Conservation (phyloP, 2,113 vertebrate species). For the Gorilla gorilla region DNA sequence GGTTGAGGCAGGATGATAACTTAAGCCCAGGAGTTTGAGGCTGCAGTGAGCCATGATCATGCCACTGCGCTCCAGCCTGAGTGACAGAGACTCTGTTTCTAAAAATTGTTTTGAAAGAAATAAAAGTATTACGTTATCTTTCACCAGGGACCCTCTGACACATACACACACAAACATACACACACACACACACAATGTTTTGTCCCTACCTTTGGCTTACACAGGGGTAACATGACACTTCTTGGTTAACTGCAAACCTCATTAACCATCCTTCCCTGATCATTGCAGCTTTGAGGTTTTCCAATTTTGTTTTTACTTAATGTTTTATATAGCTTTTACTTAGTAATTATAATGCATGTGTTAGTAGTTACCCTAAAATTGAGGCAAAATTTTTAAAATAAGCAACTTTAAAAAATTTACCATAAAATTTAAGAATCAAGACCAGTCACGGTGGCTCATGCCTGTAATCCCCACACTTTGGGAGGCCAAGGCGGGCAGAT, state of each 20-base stretch:
- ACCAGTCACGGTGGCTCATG: too few species aligned
- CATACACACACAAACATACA: background rate
- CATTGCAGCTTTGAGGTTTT: background rate
- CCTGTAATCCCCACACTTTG: too few species aligned
- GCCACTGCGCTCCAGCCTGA: too few species aligned
- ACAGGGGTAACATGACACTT: background rate
- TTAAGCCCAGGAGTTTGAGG: too few species aligned
- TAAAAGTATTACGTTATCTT: background rate
- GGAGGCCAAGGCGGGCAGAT: too few species aligned
- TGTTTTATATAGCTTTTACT: background rate
- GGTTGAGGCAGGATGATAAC: too few species aligned
- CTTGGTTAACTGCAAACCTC: background rate
- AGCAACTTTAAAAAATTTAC: background rate
- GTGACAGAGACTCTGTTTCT: too few species aligned
- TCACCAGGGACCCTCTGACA: background rate
- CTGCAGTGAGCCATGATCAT: too few species aligned
- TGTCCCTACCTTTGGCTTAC: background rate
- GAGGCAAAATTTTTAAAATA: background rate
- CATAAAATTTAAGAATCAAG: background rate
- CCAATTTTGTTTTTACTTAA: background rate
- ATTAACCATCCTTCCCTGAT: background rate
- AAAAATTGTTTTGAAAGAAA: too few species aligned
- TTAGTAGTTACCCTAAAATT: background rate
- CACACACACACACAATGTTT: background rate
- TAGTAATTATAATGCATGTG: background rate